Conservation (phyloP, 2,797 vertebrate genomes). For the Amblyraja radiata region DNA sequence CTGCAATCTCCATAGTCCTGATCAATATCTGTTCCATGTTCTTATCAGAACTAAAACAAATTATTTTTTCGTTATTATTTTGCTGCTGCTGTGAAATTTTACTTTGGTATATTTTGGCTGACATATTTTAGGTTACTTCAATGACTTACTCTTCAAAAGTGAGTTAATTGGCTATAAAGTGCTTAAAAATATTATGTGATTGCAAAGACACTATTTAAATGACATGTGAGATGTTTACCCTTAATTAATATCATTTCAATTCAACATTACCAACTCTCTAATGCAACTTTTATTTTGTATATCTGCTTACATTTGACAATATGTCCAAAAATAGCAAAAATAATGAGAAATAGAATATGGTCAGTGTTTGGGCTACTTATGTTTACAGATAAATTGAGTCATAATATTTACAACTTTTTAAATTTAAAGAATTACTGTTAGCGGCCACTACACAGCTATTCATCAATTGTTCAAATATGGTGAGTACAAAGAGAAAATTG, state of each 20-base stretch:
- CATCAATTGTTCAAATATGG: slow-evolving; percentile 18
- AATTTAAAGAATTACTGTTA: not conserved
- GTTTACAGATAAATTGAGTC: too few species aligned
- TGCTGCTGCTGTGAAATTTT: not conserved
- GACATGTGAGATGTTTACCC: not conserved
- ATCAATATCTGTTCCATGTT: too few species aligned
- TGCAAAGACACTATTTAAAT: not conserved
- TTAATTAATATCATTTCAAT: slow-evolving; percentile 5
- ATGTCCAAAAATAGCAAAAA: not conserved
- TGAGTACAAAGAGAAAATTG: slow-evolving; percentile 21
- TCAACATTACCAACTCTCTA: not conserved
- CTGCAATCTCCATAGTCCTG: too few species aligned
- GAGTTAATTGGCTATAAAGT: not conserved
- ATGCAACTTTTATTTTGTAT: not conserved
- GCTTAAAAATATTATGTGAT: not conserved
- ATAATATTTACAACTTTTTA: too few species aligned
- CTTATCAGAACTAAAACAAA: too few species aligned
- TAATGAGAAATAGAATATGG: not conserved
- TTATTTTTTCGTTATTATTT: not conserved
- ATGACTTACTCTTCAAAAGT: not conserved
- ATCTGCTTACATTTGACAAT: not conserved
- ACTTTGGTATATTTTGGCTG: not conserved
- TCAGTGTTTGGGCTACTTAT: not conserved
- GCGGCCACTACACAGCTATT: not conserved
- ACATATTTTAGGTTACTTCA: not conserved